These are phyloP conservation scores for Meloidogyne hapla DNA, from an alignment of 1,140 invertebrate genomes.

Conservation along the genomic window DNA sequence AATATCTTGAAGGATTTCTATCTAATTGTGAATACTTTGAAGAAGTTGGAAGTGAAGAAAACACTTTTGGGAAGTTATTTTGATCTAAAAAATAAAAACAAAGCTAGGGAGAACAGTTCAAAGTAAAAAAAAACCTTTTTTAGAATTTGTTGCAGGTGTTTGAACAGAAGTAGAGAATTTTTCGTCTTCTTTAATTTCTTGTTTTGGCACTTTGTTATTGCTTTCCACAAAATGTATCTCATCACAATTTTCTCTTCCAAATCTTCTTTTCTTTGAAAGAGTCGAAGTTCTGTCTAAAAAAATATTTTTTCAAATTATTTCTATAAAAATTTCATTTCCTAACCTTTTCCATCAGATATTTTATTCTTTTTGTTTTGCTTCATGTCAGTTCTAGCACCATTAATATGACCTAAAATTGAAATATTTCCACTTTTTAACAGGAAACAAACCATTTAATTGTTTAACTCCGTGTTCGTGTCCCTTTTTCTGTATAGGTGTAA, in stretches of 20 bases:
- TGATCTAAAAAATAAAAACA: not conserved
- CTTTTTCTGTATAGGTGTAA: not conserved
- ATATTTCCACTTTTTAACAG: too few species aligned
- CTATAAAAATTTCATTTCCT: too few species aligned
- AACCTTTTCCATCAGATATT: not conserved
- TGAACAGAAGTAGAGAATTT: not conserved
- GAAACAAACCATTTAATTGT: not conserved
- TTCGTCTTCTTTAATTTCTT: not conserved
- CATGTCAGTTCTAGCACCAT: not conserved
- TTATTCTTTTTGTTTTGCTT: not conserved
- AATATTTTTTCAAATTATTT: not conserved
- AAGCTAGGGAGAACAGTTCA: too few species aligned
- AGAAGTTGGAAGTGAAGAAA: constrained; percentile 1
- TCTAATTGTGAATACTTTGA: not conserved
- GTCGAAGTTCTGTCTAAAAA: not conserved
- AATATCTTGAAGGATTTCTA: not conserved
- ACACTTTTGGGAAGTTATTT: not conserved
- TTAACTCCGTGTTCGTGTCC: not conserved
- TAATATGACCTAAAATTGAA: not conserved
- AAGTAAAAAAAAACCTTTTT: not conserved
- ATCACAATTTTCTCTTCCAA: not conserved
- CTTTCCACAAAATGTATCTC: not conserved
- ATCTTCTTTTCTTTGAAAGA: not conserved
- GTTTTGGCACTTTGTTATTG: not conserved
- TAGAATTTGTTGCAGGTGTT: not conserved